Percentiles rank a stretch among this genome's conserved stretches.
Evolutionary conservation across 2,888 invertebrate genomes (phyloP).

Genomic region (Cecidostiba fungosa): DNA sequence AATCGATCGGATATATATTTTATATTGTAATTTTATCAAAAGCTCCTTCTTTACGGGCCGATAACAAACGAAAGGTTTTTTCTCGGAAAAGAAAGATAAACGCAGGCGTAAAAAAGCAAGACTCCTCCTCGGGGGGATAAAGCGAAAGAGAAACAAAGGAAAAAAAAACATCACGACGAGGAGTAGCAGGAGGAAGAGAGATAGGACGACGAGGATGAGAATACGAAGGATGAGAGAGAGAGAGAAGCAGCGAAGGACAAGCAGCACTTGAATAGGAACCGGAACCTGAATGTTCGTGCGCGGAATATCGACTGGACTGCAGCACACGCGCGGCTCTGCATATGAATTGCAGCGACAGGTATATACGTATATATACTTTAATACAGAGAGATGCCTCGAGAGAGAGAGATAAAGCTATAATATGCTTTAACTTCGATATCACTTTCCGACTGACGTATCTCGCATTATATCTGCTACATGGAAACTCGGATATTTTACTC

Average conservation of each 20-base stretch:
- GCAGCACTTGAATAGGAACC: conserved; percentile 75
- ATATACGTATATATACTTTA: neutral
- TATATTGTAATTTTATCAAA: neutral
- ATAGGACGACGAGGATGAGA: conserved; percentile 56
- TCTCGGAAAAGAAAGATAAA: conserved; percentile 14
- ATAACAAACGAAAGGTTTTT: conserved; percentile 10
- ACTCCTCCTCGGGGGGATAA: conserved; percentile 12
- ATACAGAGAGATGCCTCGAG: neutral
- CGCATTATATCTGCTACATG: neutral
- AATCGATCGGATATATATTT: too few species aligned
- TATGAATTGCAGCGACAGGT: conserved; percentile 71
- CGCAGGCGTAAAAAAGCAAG: neutral
- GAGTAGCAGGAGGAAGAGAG: neutral
- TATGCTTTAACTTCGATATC: conserved; percentile 6
- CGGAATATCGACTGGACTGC: conserved; percentile 74
- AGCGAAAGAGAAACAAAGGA: neutral
- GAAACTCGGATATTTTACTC: conserved; percentile 6
- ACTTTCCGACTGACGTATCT: conserved; percentile 11
- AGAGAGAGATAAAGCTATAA: neutral
- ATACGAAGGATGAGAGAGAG: conserved; percentile 11
- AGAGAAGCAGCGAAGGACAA: conserved; percentile 54
- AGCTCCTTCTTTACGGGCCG: neutral
- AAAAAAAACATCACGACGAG: neutral
- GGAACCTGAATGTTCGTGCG: conserved; percentile 76
- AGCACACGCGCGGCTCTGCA: conserved; percentile 70